A percentile compares a stretch with the other conserved stretches of the same genome.
Conservation (phyloP, 2,797 vertebrate species). For the Tinamus major region DNA sequence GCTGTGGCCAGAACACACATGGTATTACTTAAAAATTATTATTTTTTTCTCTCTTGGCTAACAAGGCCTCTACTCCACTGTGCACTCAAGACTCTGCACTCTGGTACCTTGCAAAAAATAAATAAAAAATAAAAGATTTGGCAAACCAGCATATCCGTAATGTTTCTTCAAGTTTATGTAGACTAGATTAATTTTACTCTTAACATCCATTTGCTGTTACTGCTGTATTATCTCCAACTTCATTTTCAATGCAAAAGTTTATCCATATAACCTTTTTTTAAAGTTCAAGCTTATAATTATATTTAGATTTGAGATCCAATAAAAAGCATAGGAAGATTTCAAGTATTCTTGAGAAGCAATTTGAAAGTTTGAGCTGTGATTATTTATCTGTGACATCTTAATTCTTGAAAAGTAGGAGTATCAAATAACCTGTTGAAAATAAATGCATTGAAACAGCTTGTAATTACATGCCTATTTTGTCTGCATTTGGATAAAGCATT, state of each 20-base stretch:
- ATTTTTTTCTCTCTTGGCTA: not conserved
- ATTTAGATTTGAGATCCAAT: slow-evolving; percentile 39
- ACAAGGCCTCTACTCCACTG: not conserved
- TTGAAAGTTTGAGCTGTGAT: slow-evolving; percentile 63
- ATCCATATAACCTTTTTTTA: slow-evolving; percentile 31
- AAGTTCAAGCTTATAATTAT: slow-evolving; percentile 40
- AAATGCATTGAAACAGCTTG: slow-evolving; percentile 74
- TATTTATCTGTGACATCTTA: slow-evolving; percentile 76
- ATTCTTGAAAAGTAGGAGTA: slow-evolving; percentile 70
- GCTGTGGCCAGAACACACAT: not conserved
- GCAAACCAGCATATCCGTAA: not conserved
- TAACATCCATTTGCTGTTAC: slow-evolving; percentile 19
- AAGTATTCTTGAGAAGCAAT: slow-evolving; percentile 66
- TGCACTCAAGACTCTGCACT: not conserved
- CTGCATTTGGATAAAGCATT: slow-evolving; percentile 62
- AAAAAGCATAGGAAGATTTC: slow-evolving; percentile 50
- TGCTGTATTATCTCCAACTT: slow-evolving; percentile 5
- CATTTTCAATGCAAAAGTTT: slow-evolving; percentile 26
- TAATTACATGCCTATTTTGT: slow-evolving; percentile 74
- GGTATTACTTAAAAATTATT: not conserved
- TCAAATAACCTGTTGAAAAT: slow-evolving; percentile 75
- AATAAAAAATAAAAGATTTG: not conserved
- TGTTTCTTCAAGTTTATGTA: not conserved
- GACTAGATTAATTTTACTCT: slow-evolving; percentile 20
- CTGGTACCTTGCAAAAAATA: not conserved